Conservation (phyloP, 2,797 vertebrate species). For the Synanceia verrucosa region DNA sequence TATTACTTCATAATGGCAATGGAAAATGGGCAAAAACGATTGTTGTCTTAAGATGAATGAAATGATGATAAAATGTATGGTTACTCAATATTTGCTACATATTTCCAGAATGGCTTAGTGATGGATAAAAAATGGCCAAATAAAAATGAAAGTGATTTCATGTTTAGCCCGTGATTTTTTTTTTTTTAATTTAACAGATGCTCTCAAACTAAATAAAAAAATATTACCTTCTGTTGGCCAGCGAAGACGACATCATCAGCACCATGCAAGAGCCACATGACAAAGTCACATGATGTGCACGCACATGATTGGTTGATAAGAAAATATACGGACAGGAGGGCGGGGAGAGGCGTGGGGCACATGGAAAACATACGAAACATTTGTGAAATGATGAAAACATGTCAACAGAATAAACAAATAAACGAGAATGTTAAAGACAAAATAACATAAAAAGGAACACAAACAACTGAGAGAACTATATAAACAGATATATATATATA, state of each 20-base stretch:
- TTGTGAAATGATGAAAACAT: conserved; percentile 94
- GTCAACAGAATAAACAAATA: conserved; percentile 83
- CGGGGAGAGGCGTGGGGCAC: conserved; percentile 78
- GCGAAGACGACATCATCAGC: conserved; percentile 99
- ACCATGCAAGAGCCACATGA: conserved; percentile 99
- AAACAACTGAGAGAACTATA: conserved; percentile 73
- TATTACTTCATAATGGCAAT: neutral
- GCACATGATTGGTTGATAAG: conserved; percentile 98
- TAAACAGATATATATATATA: conserved; percentile 60
- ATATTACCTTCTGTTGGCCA: conserved; percentile 98
- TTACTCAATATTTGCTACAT: conserved; percentile 22
- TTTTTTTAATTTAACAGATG: conserved; percentile 22
- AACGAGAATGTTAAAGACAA: conserved; percentile 72
- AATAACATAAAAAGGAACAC: conserved; percentile 64
- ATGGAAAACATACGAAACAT: conserved; percentile 96
- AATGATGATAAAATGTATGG: conserved; percentile 13
- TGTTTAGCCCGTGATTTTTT: conserved; percentile 1
- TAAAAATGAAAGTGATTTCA: conserved; percentile 6
- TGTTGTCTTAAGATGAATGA: conserved; percentile 14
- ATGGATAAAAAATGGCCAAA: conserved; percentile 28
- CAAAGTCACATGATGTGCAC: conserved; percentile 99
- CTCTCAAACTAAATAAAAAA: conserved; percentile 83
- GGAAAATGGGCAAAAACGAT: neutral
- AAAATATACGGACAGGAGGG: conserved; percentile 89
- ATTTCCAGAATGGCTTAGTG: neutral